Evolutionary conservation across 2,888 invertebrate genomes (phyloP), one percentile per base, ranked within the genome.

Genomic region (Callimorpha dominula): DNA sequence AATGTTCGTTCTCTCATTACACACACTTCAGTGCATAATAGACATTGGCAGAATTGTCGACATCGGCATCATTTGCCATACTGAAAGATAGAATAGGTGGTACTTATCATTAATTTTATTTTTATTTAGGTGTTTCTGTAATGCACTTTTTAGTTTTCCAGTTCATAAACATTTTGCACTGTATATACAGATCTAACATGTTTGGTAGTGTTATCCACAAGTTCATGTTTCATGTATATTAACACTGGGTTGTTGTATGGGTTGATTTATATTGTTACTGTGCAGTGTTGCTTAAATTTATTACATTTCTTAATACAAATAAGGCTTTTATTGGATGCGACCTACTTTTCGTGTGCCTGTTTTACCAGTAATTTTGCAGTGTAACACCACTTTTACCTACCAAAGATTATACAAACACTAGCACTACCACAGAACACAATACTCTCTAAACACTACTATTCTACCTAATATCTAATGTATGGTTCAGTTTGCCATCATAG

Each of bases 261-360:
- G 78, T 78, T 79, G 52, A 72, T 84, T 78, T 77, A 68, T 80
- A 71, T 68, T 68, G 70, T 72, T 81, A 50, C 71, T 82, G 70
- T 84, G 71, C 72, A 76, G 69, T 82, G 81, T 85, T 83, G 81
- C 79, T 82, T 83, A 64, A 81, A 78, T 78, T 78, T 81, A 79
- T 80, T 76, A 52, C 31, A 31, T 31, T 77, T 83, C 6, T 42
- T 54, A 43, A 54, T 15, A 54, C 8, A 42, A 54, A 54, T 12
- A 42, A 4, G 2, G 60, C 5, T 60, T 60, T 60, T 31, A 31
- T 31, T 60, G 5, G 20, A 57, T 57, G 4, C 57, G 12, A 31
- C 20, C 2, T 31, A 57, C 9, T 57, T 60, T 31, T 31, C 60
- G 14, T 57, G 20, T 11, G 11, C n/a, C 8, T 11, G 20, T 14